These are phyloP conservation scores for Emmelina monodactyla DNA, from an alignment of 2,888 invertebrate genomes.

Conservation along the genomic window DNA sequence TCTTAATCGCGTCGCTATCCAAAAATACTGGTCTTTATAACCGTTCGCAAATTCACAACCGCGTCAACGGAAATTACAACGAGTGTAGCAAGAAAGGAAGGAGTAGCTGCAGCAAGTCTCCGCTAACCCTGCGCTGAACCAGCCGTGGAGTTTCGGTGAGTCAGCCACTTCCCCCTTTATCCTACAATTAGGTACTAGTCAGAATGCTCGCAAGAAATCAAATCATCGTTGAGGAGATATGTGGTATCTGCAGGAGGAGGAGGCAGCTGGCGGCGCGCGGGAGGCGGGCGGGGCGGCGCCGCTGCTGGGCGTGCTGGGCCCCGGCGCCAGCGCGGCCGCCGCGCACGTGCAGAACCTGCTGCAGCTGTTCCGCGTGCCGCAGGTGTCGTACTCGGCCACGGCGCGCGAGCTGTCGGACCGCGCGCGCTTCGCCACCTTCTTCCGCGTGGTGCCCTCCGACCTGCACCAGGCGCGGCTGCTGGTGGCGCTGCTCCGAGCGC, in stretches of 20 bases:
- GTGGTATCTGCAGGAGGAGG: no score
- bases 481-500: slow-evolving; percentile 70
- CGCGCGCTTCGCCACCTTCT: slow-evolving; percentile 76
- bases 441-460: slow-evolving; percentile 81
- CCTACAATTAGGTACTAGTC: no score
- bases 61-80: no score
- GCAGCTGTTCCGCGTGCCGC: slow-evolving; percentile 71
- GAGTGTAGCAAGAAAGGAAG: no score
- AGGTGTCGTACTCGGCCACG: slow-evolving; percentile 75
- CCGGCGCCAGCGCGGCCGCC: slow-evolving; percentile 76
- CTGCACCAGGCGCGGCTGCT: slow-evolving; percentile 79
- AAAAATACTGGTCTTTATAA: no score
- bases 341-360: slow-evolving; percentile 77
- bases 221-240: not conserved
- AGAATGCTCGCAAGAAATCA: not conserved
- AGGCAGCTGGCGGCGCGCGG: not conserved
- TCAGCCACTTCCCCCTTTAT: no score
- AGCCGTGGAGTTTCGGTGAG: no score
- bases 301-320: slow-evolving; percentile 69
- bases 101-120: no score
- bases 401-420: slow-evolving; percentile 79
- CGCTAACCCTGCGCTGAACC: no score
- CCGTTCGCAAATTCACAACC: no score
- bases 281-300: not conserved
- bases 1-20: no score